These are phyloP conservation scores for Patiria pectinifera DNA, from an alignment of 53 echinoderm and acorn worm species.

Conservation along the genomic window DNA sequence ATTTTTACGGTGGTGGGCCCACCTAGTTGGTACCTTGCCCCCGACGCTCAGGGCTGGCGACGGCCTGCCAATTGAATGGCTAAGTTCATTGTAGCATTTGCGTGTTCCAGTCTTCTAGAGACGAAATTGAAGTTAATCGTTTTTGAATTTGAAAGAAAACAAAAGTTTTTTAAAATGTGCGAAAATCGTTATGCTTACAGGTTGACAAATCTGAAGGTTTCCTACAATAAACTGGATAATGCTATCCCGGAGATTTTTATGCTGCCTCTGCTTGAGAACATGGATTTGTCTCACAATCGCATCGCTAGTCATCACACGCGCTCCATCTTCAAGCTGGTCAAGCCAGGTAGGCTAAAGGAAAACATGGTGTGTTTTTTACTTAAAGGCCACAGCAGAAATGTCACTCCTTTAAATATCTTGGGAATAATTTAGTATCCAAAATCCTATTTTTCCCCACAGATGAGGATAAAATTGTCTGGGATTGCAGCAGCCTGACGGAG, in stretches of 20 bases:
- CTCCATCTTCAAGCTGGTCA: conserved; percentile 21
- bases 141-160: too few relatives aligned
- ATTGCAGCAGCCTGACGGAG: conserved; percentile 13
- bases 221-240: conserved; percentile 31
- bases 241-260: conserved; percentile 57
- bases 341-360: conserved; percentile 17
- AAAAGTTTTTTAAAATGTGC: too few relatives aligned
- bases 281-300: conserved; percentile 38
- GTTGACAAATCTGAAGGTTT: conserved; percentile 37
- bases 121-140: too few relatives aligned
- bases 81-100: too few relatives aligned
- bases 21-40: too few relatives aligned
- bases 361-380: too few relatives aligned
- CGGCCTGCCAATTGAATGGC: too few relatives aligned
- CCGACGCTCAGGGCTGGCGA: too few relatives aligned
- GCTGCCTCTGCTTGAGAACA: conserved; percentile 44
- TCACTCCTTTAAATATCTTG: too few relatives aligned
- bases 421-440: not conserved
- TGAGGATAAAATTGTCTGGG: conserved; percentile 34
- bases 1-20: too few relatives aligned
- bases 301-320: conserved; percentile 48
- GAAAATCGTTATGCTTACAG: not conserved
- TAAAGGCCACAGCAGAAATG: too few relatives aligned
- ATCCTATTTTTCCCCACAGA: not conserved
- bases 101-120: too few relatives aligned